A percentile compares a stretch with the other conserved stretches of the same genome.
Conservation (phyloP, 1,140 invertebrate genomes). For the Plodia interpunctella region DNA sequence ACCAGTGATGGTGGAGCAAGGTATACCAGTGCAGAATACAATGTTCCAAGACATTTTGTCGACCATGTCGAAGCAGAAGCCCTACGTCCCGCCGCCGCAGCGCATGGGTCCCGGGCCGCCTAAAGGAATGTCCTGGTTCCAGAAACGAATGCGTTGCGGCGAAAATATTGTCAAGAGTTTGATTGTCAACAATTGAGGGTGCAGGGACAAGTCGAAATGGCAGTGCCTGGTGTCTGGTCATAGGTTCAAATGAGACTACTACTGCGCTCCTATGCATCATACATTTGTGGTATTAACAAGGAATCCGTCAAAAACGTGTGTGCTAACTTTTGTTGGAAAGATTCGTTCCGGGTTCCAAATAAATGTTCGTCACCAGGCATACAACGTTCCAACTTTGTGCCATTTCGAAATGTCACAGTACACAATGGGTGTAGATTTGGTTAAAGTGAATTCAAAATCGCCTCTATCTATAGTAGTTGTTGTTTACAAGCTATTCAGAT, state of each 20-base stretch:
- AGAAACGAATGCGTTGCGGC: conserved; percentile 37
- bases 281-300: too few species aligned
- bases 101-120: background rate
- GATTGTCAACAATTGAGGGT: conserved; percentile 45
- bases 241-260: too few species aligned
- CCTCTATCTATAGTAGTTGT: too few species aligned
- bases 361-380: too few species aligned
- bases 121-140: conserved; percentile 38
- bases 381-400: background rate
- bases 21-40: conserved; percentile 7
- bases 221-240: too few species aligned
- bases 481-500: too few species aligned
- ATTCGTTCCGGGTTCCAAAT: too few species aligned
- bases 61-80: background rate
- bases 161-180: conserved; percentile 33
- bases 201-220: conserved; percentile 1
- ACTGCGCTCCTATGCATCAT: too few species aligned
- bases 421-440: too few species aligned
- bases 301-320: too few species aligned
- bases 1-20: conserved; percentile 25
- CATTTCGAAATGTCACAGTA: background rate
- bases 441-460: too few species aligned
- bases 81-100: background rate
- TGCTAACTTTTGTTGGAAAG: too few species aligned
- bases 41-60: background rate